These are phyloP conservation scores for Philhelius pedissequus DNA, from an alignment of 2,888 invertebrate genomes.

Conservation along the genomic window DNA sequence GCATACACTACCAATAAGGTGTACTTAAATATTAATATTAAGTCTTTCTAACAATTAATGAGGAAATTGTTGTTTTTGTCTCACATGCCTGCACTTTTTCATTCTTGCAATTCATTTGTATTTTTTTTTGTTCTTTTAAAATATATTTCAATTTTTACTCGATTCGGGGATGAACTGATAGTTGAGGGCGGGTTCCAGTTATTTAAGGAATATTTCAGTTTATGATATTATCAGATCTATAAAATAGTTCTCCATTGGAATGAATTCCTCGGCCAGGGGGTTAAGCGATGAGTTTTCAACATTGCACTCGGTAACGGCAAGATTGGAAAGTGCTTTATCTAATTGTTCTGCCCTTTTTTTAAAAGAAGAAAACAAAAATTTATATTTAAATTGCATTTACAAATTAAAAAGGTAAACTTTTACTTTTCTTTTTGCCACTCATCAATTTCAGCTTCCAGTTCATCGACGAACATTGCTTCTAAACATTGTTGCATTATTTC, in stretches of 20 bases:
- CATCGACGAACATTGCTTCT: constrained; percentile 90
- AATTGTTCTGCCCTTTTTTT: constrained; percentile 74
- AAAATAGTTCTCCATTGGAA: constrained; percentile 81
- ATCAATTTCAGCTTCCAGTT: constrained; percentile 80
- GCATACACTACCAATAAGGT: constrained; percentile 2
- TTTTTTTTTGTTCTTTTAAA: constrained; percentile 20
- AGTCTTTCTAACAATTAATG: neutral
- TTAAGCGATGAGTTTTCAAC: constrained; percentile 86
- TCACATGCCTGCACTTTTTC: constrained; percentile 19
- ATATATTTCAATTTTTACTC: constrained; percentile 55
- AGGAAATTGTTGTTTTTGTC: constrained; percentile 5
- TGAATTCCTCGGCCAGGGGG: constrained; percentile 91
- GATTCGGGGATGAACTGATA: constrained; percentile 47
- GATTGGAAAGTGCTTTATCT: constrained; percentile 76
- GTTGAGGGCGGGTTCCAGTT: constrained; percentile 59
- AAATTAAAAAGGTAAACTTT: constrained; percentile 15
- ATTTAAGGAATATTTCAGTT: constrained; percentile 52
- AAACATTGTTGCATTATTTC: constrained; percentile 93
- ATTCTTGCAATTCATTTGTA: constrained; percentile 40
- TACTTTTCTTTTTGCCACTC: constrained; percentile 77
- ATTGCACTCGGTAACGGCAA: constrained; percentile 75
- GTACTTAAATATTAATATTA: constrained; percentile 5
- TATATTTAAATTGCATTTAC: neutral
- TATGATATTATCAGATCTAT: constrained; percentile 75
- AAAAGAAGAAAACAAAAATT: too few species aligned